These are phyloP conservation scores for Neuroterus valhalla DNA, from an alignment of 1,140 invertebrate species.

Conservation along the genomic window DNA sequence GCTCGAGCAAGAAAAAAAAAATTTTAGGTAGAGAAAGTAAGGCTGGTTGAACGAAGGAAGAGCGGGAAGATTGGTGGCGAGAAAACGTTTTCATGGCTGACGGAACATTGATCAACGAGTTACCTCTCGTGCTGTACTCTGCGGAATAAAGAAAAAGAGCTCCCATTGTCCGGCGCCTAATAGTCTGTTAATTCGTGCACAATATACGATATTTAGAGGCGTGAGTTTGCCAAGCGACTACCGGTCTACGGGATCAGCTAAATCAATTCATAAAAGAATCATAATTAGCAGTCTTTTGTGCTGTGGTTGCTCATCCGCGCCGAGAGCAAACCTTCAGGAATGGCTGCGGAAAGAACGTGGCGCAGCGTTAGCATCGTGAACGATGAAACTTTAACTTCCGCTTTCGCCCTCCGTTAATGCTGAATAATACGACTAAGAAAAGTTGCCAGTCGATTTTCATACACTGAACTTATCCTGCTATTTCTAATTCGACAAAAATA, in stretches of 20 bases:
- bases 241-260: constrained; percentile 60
- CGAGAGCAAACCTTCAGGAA: constrained; percentile 53
- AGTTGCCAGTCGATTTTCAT: neutral
- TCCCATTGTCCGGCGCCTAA: constrained; percentile 64
- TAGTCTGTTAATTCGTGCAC: constrained; percentile 68
- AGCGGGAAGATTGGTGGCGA: constrained; percentile 26
- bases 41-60: constrained; percentile 34
- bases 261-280: constrained; percentile 72
- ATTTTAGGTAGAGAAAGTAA: constrained; percentile 6
- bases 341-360: constrained; percentile 44
- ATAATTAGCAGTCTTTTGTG: constrained; percentile 70
- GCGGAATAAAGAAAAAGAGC: constrained; percentile 62
- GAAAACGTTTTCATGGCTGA: constrained; percentile 23
- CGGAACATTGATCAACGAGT: constrained; percentile 49
- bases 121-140: constrained; percentile 38
- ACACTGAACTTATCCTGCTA: neutral
- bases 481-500: neutral
- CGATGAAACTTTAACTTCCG: constrained; percentile 58
- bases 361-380: constrained; percentile 38
- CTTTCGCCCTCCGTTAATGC: constrained; percentile 58
- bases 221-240: constrained; percentile 56
- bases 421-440: constrained; percentile 40
- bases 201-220: constrained; percentile 67
- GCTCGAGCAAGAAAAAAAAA: constrained; percentile 34
- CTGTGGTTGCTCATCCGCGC: constrained; percentile 49